Conservation (phyloP, 2,113 vertebrate genomes). For the Daboia siamensis region DNA sequence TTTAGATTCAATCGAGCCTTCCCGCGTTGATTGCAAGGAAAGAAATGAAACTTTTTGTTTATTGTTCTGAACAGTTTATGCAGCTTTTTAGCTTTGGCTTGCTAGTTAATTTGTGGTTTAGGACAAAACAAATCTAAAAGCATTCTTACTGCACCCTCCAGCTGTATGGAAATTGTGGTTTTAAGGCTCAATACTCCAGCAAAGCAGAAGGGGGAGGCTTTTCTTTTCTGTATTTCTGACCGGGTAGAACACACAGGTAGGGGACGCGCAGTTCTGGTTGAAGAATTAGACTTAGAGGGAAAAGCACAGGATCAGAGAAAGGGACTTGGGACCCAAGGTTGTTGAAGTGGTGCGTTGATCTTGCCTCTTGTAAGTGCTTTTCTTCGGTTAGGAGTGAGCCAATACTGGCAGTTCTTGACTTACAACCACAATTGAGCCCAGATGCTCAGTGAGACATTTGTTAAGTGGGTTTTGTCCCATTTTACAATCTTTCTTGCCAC, state of each 20-base stretch:
- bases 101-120: neutral
- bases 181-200: neutral
- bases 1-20: neutral
- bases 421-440: neutral
- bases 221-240: neutral
- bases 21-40: neutral
- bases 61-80: slow-evolving; percentile 20
- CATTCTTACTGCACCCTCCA: slow-evolving; percentile 27
- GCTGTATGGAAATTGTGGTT: neutral
- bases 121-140: neutral
- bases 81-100: neutral
- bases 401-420: neutral
- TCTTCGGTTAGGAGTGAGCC: neutral
- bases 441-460: too few species aligned
- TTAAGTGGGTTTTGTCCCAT: too few species aligned
- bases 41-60: slow-evolving; percentile 21
- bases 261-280: neutral
- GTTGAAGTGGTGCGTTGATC: neutral
- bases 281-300: neutral
- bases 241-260: neutral
- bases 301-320: neutral
- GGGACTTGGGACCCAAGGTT: neutral
- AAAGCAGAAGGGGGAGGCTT: neutral
- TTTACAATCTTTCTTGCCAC: too few species aligned
- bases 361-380: neutral